A percentile compares a stretch with the other conserved stretches of the same genome.
Evolutionary conservation across 2,888 invertebrate genomes (phyloP).

Genomic region (Hirudinaria manillensis): DNA sequence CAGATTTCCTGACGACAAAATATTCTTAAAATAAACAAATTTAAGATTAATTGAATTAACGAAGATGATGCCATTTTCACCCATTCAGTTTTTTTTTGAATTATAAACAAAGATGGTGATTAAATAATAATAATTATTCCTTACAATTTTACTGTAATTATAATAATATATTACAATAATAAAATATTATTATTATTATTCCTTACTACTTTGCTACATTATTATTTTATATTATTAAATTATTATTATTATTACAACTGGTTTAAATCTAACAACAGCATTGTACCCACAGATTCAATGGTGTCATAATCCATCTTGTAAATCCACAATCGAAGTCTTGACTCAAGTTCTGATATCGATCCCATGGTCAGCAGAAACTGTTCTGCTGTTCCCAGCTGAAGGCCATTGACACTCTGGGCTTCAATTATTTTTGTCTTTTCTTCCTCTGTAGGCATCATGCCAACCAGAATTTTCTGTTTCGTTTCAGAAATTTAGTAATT

Average conservation of each 20-base stretch:
- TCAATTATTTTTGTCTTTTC: constrained; percentile 92
- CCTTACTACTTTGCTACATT: no score
- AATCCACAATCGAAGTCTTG: constrained; percentile 89
- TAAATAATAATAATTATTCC: background rate
- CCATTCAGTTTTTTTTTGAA: no score
- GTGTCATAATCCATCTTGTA: constrained; percentile 97
- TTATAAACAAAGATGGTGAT: no score
- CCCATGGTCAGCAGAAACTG: constrained; percentile 93
- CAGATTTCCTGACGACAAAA: constrained; percentile 76
- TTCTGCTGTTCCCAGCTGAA: constrained; percentile 78
- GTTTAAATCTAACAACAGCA: background rate
- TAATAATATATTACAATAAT: background rate
- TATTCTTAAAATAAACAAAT: background rate
- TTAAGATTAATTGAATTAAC: background rate
- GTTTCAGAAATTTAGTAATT: constrained; percentile 41
- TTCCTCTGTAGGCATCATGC: constrained; percentile 92
- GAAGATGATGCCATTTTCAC: background rate
- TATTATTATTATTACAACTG: background rate
- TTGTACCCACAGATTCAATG: constrained; percentile 69
- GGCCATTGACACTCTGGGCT: constrained; percentile 82
- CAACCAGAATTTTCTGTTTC: constrained; percentile 81
- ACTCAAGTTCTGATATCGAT: constrained; percentile 87
- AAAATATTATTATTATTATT: background rate
- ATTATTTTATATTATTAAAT: no score
- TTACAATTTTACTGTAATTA: background rate